Base-by-base conservation (phyloP, 2,888 invertebrate species). In the Busseola fusca region DNA sequence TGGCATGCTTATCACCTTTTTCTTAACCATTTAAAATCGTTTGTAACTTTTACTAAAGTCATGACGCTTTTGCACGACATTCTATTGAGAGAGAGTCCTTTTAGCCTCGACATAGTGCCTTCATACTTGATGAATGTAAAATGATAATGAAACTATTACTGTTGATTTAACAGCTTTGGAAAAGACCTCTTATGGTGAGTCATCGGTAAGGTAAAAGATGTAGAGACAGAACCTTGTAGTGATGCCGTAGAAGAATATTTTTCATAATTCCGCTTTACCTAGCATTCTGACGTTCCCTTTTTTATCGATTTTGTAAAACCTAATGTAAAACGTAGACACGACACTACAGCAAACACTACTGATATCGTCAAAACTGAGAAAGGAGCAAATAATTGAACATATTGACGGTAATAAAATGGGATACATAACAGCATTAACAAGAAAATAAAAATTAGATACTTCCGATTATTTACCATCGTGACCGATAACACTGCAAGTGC, bases 171-270 rank as follows among this genome's bases (percentile, higher is more conserved):
- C 95, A 95, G 95, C 93, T 95, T 95, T 89, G 95, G 95, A 92
- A 95, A 95, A 94, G 95, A 95, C 92, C 94, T 93, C 90, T 94
- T 95, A 91, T 95, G 95, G 95, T 95, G 94, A 95, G 95, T 95
- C 90, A 87, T 90, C 87, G 90, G 91, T 88, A 82, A 95, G 95
- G 94, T 95, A 94, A 94, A 89, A 81, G 65, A 83, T 78, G 89
- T 93, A 94, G 93, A 91, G 77, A 85, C 86, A 89, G 86, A 86
- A 87, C 83, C 87, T 86, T 76, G 91, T 94, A 93, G 93, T 87
- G 82, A 86, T 88, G 88, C 87, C 74, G 90, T 95, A 94, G 94
- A 91, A 82, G 88, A 91, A 80, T 87, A 89, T 89, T 93, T 93
- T 91, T 79, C 59, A 84, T 81, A 87, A 87, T 86, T 87, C 88